Conservation (phyloP, 37 sponge, comb jelly and placozoan species). For the Axinella damicornis region DNA sequence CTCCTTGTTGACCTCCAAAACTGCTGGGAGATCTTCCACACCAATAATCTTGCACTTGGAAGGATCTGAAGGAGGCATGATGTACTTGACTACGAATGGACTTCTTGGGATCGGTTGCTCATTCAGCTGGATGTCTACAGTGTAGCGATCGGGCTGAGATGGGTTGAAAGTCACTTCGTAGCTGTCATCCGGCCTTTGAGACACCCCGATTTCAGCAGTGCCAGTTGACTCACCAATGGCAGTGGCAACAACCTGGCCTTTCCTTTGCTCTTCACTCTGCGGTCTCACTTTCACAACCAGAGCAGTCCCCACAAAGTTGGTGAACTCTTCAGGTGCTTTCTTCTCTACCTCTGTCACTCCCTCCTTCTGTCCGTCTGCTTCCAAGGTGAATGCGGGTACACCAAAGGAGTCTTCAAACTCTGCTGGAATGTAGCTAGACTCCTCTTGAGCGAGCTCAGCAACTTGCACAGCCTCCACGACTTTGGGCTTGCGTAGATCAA, state of each 20-base stretch:
- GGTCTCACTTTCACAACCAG: conserved; percentile 19
- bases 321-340: not conserved
- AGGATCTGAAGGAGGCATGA: conserved; percentile 41
- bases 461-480: too few relatives aligned
- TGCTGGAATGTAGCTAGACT: too few relatives aligned
- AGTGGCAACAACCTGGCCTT: conserved; percentile 32
- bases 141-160: conserved; percentile 61
- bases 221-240: conserved; percentile 57
- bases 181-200: conserved; percentile 12
- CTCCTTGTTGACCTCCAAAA: conserved; percentile 36
- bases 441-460: too few relatives aligned
- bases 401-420: too few relatives aligned
- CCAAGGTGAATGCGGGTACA: too few relatives aligned
- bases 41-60: conserved; percentile 46
- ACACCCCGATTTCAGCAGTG: not conserved
- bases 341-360: too few relatives aligned
- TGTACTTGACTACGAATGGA: conserved; percentile 66
- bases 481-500: conserved; percentile 4
- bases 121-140: conserved; percentile 37
- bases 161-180: conserved; percentile 62
- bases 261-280: conserved; percentile 10
- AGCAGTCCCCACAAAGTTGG: conserved; percentile 23
- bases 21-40: conserved; percentile 15
- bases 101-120: conserved; percentile 41
- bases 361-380: too few relatives aligned